Conservation (phyloP, 2,113 vertebrate genomes). For the Malurus alboscapulatus region DNA sequence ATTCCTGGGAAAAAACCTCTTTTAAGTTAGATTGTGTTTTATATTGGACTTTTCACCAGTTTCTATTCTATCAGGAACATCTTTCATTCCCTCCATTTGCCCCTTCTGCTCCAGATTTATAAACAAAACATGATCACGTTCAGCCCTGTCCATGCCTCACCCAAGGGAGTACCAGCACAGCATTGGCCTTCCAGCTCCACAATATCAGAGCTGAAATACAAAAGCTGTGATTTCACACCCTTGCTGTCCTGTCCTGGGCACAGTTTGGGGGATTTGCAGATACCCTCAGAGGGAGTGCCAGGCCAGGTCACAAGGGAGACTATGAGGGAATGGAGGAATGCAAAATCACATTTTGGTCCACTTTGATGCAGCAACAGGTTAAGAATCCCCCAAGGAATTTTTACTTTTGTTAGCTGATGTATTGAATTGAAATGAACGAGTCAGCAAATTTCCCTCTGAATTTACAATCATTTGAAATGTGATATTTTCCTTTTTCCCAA, state of each 20-base stretch:
- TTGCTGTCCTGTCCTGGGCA: neutral
- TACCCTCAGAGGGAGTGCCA: neutral
- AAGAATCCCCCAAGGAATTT: neutral
- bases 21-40: neutral
- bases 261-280: neutral
- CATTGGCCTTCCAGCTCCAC: neutral
- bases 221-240: neutral
- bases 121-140: neutral
- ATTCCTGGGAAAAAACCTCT: neutral
- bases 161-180: neutral
- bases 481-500: neutral
- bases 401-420: conserved; percentile 16
- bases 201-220: neutral
- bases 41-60: neutral
- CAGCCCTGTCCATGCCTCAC: neutral
- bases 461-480: neutral
- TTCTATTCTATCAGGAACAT: neutral
- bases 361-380: neutral
- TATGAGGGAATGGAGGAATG: neutral
- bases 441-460: neutral
- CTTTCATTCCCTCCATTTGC: neutral
- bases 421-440: neutral
- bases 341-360: neutral
- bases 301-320: neutral
- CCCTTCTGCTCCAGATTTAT: neutral